Evolutionary conservation across 2,113 vertebrate genomes (phyloP), one percentile per base, ranked within the genome.

Genomic region (Empidonax alnorum): DNA sequence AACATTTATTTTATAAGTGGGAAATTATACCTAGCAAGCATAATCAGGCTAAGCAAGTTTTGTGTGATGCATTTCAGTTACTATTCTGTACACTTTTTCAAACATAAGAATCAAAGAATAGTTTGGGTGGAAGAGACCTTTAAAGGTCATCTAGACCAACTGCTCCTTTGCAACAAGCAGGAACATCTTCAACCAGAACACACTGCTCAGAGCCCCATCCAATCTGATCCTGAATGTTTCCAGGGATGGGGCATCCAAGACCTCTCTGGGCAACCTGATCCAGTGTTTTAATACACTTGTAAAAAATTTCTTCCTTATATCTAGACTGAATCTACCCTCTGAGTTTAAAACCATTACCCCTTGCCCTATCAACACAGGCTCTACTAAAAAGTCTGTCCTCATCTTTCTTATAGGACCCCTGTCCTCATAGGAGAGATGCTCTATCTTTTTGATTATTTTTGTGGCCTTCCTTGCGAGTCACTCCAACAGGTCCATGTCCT

Each of bases 121-220:
- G 42, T 62, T 68, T 63, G 25, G 7, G 33, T 28, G 47, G 42
- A 78, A 68, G 22, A 71, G 21, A 74, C 16, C 33, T 73, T 68
- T 83, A 56, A 87, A 88, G 41, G 23, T 44, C 27, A 84, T 23
- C 31, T 28, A 42, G 30, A 27, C 46, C 68, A 66, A 42, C 10
- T 42, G 46, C 17, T 42, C 27, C 19, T 31, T 31, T 44, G 44
- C 18, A 24, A 35, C 4, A 7, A 68, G 37, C 31, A 76, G 31
- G 15, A 37, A 42, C 13, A 50, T 42, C 20, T 42, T 74, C 35
- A 56, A 75, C 42, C 30, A 10, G 3, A 55, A 30, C 35, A 56
- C 4, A 2, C 2, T 66, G n/a, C 42, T 30, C 50, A 41, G 42
- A 56, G 59, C 30, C 20, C 1, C 0, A 3, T 49, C 24, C 50